Base-by-base conservation (phyloP, 2,113 vertebrate genomes). In the Ellobius talpinus region DNA sequence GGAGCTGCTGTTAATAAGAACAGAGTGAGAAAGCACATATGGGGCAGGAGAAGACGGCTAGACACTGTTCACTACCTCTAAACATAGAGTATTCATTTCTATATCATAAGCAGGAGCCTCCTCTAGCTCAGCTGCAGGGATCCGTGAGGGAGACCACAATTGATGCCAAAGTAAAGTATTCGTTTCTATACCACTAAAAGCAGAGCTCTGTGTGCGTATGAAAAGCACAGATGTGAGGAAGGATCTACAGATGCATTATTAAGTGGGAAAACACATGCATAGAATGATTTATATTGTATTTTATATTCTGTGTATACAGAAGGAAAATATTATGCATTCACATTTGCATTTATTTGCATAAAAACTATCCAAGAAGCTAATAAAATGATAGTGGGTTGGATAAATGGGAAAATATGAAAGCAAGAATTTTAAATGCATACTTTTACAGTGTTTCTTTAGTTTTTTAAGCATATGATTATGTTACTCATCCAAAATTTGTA, bases 341-440 rank as follows among this genome's bases (percentile, higher is more conserved):
- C 26, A 55, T 66, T 96, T 82, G 26, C 66, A 97, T 61, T 17
- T 72, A 73, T 72, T 92, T 92, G 45, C 86, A 93, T 45, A 93
- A 85, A 95, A 72, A 23, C 47, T 68, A 91, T 31, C 65, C 33
- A 92, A 82, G 79, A 87, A 76, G 79, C 8, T 19, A 93, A 87
- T 52, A 77, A 91, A 81, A 84, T 92, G 24, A 74, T n/a, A 52
- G 7, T 39, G 29, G 50, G 5, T n/a, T 36, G 13, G 52, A 5
- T 87, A 26, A 94, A 68, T 47, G 39, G 45, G 90, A 65, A 31
- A 58, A 39, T 26, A 9, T 42, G 14, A 79, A 93, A 95, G 58
- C 42, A 86, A 91, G 21, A 87, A 26, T 65, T 63, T n/a, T 61
- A 84, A 90, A 70, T 36, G 61, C 33, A 47, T 14, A 91, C 21